Evolutionary conservation across 1,140 invertebrate species (phyloP), one percentile per base, ranked within the genome.

Genomic region (Triops longicaudatus): DNA sequence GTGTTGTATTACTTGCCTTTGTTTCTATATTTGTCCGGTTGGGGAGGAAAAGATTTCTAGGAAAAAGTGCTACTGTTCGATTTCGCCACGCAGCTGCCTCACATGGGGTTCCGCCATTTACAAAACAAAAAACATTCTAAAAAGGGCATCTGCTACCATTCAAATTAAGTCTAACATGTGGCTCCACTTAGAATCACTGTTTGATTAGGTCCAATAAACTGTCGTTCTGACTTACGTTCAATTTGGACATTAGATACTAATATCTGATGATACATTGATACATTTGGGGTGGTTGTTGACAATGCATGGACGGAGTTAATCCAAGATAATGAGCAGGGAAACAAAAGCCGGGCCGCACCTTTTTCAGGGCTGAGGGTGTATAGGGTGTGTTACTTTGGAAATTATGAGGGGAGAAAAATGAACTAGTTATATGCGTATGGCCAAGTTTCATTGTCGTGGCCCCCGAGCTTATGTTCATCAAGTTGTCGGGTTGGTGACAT

Each of bases 401-500:
- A 37, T 37, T 37, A 4, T 37, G 31, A 37, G 31, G 31, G 31
- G 31, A 37, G 50, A 9, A 63, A 63, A 63, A 63, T 22, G 50
- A 63, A 63, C 10, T 63, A 63, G 50, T 63, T 63, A 63, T 63
- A 63, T 63, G 50, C 50, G 22, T 63, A 22, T 63, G 50, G 14
- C 3, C 17, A 63, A 22, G 50, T 63, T 22, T 63, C 50, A 12
- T 63, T 63, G 50, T 63, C 17, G 14, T 63, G 50, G 50, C 17
- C 7, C 31, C 50, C 1, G 50, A 63, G 50, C 50, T 63, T 63
- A 63, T 63, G 50, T 63, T 63, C 50, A 63, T 63, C 50, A 63
- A 63, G 17, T 63, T 22, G 50, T 63, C 50, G 50, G 50, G 50
- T 63, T 63, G 50, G 50, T 63, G 50, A 63, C 50, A 63, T 63